A percentile compares a stretch with the other conserved stretches of the same genome.
These are phyloP conservation scores for Sorex fumeus DNA, from an alignment of 2,113 vertebrate species.

Conservation along the genomic window DNA sequence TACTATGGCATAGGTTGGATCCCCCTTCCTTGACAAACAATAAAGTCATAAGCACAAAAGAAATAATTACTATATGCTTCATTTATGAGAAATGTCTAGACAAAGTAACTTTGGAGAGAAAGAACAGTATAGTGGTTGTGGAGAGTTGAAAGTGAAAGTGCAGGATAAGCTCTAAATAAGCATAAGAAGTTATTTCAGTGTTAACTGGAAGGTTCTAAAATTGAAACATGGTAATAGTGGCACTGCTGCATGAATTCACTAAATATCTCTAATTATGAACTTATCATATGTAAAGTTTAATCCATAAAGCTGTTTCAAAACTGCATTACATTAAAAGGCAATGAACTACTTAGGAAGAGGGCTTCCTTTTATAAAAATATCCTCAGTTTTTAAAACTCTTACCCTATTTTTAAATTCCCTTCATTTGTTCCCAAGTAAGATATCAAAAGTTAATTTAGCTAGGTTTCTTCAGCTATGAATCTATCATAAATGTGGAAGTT, in stretches of 20 bases:
- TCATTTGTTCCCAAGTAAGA: conserved; percentile 40
- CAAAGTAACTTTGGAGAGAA: conserved; percentile 15
- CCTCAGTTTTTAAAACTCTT: conserved; percentile 9
- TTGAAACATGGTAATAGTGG: not conserved
- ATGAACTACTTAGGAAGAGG: not conserved
- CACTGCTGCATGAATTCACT: not conserved
- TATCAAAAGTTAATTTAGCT: conserved; percentile 42
- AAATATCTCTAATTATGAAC: not conserved
- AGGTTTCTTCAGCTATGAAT: not conserved
- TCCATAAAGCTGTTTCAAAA: not conserved
- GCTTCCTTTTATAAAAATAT: not conserved
- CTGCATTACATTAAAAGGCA: not conserved
- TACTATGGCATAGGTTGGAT: not conserved
- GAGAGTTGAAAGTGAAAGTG: not conserved
- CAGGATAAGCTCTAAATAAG: not conserved
- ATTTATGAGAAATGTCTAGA: not conserved
- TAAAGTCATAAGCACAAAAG: not conserved
- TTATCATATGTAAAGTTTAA: too few species aligned
- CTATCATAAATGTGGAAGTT: conserved; percentile 24
- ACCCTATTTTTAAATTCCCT: not conserved
- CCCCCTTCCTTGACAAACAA: not conserved
- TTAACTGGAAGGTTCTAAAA: not conserved
- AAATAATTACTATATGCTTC: not conserved
- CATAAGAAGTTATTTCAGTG: too few species aligned
- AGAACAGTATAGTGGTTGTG: not conserved